A percentile compares a stretch with the other conserved stretches of the same genome.
Evolutionary conservation across 2,888 invertebrate genomes (phyloP).

Genomic region (Aelia acuminata): DNA sequence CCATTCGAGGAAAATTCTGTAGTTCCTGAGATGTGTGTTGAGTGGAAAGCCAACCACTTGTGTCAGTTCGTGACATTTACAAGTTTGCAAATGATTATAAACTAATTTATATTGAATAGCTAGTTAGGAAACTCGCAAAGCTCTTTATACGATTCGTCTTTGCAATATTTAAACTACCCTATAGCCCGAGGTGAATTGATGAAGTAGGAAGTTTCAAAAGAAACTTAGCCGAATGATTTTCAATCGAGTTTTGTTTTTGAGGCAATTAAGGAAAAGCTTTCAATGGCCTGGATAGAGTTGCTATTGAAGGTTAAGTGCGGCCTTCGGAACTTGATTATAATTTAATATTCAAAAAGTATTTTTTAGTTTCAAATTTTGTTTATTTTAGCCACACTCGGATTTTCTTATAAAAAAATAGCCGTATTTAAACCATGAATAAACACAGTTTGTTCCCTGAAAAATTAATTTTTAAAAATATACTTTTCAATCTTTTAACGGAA

Average conservation of each 20-base stretch:
- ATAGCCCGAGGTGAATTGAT: background rate
- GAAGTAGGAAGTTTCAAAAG: background rate
- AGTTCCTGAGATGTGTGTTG: background rate
- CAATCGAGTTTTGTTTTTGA: slow-evolving; percentile 36
- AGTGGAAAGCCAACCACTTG: background rate
- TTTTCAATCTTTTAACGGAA: too few relatives aligned
- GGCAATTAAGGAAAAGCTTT: slow-evolving; percentile 25
- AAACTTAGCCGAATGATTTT: slow-evolving; percentile 16
- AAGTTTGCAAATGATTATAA: background rate
- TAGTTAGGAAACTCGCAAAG: background rate
- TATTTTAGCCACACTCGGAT: background rate
- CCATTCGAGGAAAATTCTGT: background rate
- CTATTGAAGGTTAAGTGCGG: background rate
- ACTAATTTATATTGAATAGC: background rate
- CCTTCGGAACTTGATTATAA: background rate
- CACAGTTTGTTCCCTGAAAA: too few relatives aligned
- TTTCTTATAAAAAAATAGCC: background rate
- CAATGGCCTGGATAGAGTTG: background rate
- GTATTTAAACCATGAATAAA: background rate
- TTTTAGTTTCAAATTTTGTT: background rate
- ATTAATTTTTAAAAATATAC: background rate
- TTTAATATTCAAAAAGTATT: background rate
- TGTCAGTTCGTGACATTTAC: background rate
- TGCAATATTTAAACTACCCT: background rate
- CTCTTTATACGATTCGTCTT: background rate